These are phyloP conservation scores for Pangasius djambal DNA, from an alignment of 2,797 vertebrate species.

Conservation along the genomic window DNA sequence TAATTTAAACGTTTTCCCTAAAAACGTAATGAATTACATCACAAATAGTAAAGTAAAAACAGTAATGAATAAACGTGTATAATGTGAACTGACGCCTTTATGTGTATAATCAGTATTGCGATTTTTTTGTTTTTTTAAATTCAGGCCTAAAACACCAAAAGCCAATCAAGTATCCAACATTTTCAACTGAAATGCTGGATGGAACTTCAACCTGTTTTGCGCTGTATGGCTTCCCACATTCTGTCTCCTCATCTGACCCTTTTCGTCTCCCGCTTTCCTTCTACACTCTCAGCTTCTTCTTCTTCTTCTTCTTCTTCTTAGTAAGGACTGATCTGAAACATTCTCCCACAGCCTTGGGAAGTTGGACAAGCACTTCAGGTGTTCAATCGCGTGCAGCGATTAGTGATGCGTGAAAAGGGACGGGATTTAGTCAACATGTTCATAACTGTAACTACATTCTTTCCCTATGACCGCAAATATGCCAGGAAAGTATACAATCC, in stretches of 20 bases:
- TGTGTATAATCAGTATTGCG: background rate
- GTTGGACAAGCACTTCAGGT: too few species aligned
- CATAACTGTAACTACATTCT: background rate
- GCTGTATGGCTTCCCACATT: background rate
- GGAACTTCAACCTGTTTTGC: background rate
- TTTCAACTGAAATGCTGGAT: background rate
- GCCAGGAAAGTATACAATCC: background rate
- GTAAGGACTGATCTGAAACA: background rate
- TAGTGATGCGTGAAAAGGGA: too few species aligned
- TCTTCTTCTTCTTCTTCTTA: background rate
- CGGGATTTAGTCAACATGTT: background rate
- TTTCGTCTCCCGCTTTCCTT: background rate
- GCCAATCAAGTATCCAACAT: background rate
- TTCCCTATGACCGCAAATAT: background rate
- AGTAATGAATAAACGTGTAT: background rate
- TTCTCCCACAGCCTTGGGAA: background rate
- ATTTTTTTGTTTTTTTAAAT: background rate
- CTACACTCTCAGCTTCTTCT: too few species aligned
- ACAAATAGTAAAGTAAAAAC: background rate
- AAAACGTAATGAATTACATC: background rate
- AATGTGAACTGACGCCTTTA: background rate
- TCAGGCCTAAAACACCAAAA: background rate
- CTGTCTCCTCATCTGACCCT: background rate
- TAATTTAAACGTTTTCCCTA: background rate
- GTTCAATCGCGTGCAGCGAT: background rate